phyloP scores from a whole-genome alignment of 2,113 vertebrate species.

The Beaufortia kweichowensis region DNA sequence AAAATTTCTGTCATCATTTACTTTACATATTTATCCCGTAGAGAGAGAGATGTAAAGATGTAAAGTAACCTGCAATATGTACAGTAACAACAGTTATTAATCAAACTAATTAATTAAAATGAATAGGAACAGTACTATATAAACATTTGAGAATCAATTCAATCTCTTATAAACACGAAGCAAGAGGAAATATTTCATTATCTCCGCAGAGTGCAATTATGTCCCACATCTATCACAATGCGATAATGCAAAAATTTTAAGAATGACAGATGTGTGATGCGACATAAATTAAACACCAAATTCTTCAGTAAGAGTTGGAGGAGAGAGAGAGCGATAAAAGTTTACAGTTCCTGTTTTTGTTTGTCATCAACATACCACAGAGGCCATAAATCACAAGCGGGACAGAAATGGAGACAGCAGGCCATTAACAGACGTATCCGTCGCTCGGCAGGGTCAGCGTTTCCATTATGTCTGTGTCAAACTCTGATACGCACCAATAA shows the following conservation, averaged over 20 bases:
- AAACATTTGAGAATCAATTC: no score
- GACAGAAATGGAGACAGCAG: slow-evolving; percentile 65
- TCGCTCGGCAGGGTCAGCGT: slow-evolving; percentile 62
- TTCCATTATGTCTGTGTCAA: slow-evolving; percentile 61
- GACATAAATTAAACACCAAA: slow-evolving; percentile 60
- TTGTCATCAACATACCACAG: slow-evolving; percentile 69
- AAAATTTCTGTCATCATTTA: no score
- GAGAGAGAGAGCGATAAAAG: slow-evolving; percentile 64
- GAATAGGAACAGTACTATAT: no score
- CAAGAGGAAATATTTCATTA: slow-evolving; percentile 48
- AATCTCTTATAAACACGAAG: slow-evolving; percentile 50
- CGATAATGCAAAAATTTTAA: not conserved
- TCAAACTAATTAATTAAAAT: no score
- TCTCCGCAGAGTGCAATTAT: slow-evolving; percentile 42
- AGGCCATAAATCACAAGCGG: slow-evolving; percentile 67
- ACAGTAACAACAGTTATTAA: no score
- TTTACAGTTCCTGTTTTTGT: slow-evolving; percentile 81
- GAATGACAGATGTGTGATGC: slow-evolving; percentile 53
- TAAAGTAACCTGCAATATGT: no score
- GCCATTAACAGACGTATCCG: slow-evolving; percentile 66
- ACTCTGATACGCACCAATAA: slow-evolving; percentile 55
- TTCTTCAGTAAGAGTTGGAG: slow-evolving; percentile 60
- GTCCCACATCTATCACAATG: not conserved
- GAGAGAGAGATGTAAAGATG: no score
- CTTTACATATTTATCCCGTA: no score